phyloP scores from a whole-genome alignment of 2,888 invertebrate species.

The Patella ulyssiponensis region DNA sequence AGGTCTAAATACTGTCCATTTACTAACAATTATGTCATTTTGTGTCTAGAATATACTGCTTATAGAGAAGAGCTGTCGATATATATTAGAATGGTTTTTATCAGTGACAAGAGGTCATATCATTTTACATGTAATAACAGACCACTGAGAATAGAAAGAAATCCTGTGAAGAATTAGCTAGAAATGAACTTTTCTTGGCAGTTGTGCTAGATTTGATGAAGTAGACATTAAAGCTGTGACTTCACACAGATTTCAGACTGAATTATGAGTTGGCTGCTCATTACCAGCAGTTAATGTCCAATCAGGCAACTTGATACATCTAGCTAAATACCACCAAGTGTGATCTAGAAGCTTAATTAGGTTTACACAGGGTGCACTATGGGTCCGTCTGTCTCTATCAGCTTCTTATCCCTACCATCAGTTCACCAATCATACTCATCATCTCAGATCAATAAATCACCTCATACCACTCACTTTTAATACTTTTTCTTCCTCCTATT shows the following conservation, averaged over 20 bases:
- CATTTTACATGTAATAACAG: not conserved
- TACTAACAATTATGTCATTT: no score
- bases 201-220: constrained; percentile 10
- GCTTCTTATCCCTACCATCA: constrained; percentile 6
- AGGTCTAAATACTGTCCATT: no score
- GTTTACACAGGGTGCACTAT: constrained; percentile 12
- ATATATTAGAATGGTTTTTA: constrained; percentile 18
- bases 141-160: no score
- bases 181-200: constrained; percentile 4
- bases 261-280: constrained; percentile 12
- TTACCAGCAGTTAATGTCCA: constrained; percentile 8
- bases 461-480: no score
- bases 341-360: constrained; percentile 4
- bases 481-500: no score
- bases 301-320: constrained; percentile 10
- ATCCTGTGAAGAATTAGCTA: no score
- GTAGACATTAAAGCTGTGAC: constrained; percentile 13
- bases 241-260: constrained; percentile 10
- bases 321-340: not conserved
- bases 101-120: constrained; percentile 7
- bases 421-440: constrained; percentile 2
- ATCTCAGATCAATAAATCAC: no score
- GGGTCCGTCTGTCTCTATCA: not conserved
- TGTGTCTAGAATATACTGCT: no score
- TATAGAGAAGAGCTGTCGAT: constrained; percentile 18